Evolutionary conservation across 2,113 vertebrate genomes (phyloP).

Genomic region (Ophiodon elongatus): DNA sequence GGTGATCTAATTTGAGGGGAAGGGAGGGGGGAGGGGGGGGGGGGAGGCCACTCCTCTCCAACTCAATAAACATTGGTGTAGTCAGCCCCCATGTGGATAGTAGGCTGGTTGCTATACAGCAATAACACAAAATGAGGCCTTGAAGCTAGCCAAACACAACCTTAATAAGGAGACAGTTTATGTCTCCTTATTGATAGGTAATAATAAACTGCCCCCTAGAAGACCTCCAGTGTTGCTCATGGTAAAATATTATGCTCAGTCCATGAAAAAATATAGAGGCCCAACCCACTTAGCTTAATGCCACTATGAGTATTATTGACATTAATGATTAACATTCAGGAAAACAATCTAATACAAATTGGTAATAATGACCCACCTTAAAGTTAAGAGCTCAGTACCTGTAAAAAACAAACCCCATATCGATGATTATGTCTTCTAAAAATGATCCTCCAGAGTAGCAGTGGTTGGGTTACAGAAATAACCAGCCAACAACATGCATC

Average conservation of each 20-base stretch:
- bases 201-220: not conserved
- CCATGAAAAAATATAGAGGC: conserved; percentile 20
- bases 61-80: conserved; percentile 67
- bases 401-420: conserved; percentile 59
- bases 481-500: conserved; percentile 7
- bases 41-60: conserved; percentile 60
- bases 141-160: conserved; percentile 3
- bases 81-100: conserved; percentile 66
- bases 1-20: conserved; percentile 69
- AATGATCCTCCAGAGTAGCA: conserved; percentile 31
- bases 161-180: not conserved
- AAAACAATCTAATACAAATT: not conserved
- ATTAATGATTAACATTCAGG: not conserved
- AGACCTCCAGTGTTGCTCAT: not conserved
- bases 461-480: conserved; percentile 29
- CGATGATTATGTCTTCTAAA: conserved; percentile 16
- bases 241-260: not conserved
- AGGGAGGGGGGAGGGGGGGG: not conserved
- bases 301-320: not conserved
- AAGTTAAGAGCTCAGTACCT: conserved; percentile 48
- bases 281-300: conserved; percentile 3
- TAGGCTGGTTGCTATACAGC: conserved; percentile 37
- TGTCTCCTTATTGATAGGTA: no score
- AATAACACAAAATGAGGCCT: conserved; percentile 35
- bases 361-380: conserved; percentile 52